Percentiles rank a stretch among this genome's conserved stretches.
These are phyloP conservation scores for Perca schrenkii DNA, from an alignment of 2,113 vertebrate genomes.

Conservation along the genomic window DNA sequence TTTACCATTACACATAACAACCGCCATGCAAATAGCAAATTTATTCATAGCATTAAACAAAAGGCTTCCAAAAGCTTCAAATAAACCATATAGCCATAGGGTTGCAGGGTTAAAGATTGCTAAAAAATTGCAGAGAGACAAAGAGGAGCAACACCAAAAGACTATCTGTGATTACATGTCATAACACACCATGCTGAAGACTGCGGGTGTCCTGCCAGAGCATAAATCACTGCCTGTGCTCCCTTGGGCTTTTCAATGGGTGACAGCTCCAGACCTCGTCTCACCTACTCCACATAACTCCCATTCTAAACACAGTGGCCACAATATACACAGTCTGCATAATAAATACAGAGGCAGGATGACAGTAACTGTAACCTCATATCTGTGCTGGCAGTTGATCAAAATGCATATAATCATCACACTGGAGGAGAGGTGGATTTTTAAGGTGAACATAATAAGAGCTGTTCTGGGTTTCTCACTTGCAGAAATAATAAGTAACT, in stretches of 20 bases:
- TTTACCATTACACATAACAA: neutral
- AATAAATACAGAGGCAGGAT: conserved; percentile 43
- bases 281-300: conserved; percentile 41
- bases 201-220: conserved; percentile 57
- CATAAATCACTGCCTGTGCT: conserved; percentile 63
- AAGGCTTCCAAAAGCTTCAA: conserved; percentile 1
- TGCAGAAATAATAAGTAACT: conserved; percentile 5
- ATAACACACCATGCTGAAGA: conserved; percentile 50
- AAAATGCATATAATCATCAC: conserved; percentile 55
- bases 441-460: conserved; percentile 20
- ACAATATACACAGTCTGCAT: conserved; percentile 51
- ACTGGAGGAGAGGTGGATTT: neutral
- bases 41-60: conserved; percentile 11
- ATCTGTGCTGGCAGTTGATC: conserved; percentile 52
- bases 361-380: conserved; percentile 49
- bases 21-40: conserved; percentile 11
- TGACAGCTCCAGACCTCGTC: conserved; percentile 63
- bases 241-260: conserved; percentile 45
- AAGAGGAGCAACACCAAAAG: conserved; percentile 25
- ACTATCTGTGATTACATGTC: conserved; percentile 52
- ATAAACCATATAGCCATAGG: conserved; percentile 5
- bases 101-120: neutral
- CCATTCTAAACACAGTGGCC: conserved; percentile 14
- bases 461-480: neutral
- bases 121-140: conserved; percentile 25